Percentiles rank a stretch among this genome's conserved stretches.
phyloP scores from a whole-genome alignment of 2,113 vertebrate species.

The Ameiurus melas region DNA sequence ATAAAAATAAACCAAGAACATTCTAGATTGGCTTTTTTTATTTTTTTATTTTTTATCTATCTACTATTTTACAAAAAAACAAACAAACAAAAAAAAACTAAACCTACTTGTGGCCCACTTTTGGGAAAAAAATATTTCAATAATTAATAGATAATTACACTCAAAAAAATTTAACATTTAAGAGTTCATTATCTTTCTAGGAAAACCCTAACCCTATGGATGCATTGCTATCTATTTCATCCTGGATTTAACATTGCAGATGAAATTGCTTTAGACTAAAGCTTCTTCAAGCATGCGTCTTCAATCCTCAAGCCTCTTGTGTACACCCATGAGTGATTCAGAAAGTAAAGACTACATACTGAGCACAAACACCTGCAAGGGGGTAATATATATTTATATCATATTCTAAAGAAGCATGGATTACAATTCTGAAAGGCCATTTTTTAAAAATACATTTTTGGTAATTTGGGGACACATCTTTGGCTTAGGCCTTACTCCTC shows the following conservation, averaged over 20 bases:
- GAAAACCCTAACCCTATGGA: not conserved
- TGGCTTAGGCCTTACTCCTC: not conserved
- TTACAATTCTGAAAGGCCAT: not conserved
- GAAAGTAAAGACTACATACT: not conserved
- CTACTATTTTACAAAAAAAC: not conserved
- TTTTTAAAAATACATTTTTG: not conserved
- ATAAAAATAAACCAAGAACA: no score
- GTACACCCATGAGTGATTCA: not conserved
- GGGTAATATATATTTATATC: not conserved
- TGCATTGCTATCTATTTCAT: not conserved
- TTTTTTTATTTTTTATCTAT: no score
- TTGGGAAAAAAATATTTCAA: not conserved
- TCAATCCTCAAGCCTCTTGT: not conserved
- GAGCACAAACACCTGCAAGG: not conserved
- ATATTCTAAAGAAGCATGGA: not conserved
- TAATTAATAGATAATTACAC: not conserved
- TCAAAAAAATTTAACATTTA: not conserved
- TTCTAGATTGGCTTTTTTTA: no score
- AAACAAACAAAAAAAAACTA: no score
- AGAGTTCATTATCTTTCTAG: not conserved
- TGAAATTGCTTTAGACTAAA: not conserved
- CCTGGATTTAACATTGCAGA: not conserved
- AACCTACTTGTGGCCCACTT: not conserved
- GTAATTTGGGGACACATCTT: not conserved
- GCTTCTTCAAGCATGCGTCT: not conserved